Conservation (phyloP, 2,113 vertebrate genomes). For the Thalassoma bifasciatum region DNA sequence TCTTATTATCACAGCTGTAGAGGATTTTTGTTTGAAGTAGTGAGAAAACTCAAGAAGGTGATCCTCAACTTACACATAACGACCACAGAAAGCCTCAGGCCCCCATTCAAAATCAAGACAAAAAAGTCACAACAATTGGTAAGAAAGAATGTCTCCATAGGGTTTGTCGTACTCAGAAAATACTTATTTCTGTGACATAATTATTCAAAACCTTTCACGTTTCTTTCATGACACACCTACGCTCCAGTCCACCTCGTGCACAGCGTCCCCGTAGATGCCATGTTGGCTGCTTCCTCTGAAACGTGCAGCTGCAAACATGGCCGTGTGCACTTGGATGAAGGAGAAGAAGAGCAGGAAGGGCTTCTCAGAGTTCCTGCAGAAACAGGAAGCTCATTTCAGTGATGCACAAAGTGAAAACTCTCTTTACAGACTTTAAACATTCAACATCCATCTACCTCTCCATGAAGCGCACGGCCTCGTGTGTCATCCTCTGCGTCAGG, state of each 20-base stretch:
- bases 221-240: conserved; percentile 82
- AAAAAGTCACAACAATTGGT: too few relatives aligned
- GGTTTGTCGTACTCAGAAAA: too few relatives aligned
- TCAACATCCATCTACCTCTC: conserved; percentile 76
- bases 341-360: conserved; percentile 90
- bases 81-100: too few relatives aligned
- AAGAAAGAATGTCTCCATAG: too few relatives aligned
- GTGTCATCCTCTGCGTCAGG: conserved; percentile 87
- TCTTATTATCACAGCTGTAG: neutral
- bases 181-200: neutral
- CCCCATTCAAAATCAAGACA: too few relatives aligned
- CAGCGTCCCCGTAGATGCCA: conserved; percentile 88
- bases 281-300: conserved; percentile 88
- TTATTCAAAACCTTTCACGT: too few relatives aligned
- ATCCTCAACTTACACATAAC: too few relatives aligned
- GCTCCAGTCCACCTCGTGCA: conserved; percentile 93
- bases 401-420: too few relatives aligned
- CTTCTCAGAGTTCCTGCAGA: conserved; percentile 74
- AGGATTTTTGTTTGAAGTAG: too few relatives aligned
- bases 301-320: conserved; percentile 81
- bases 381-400: neutral
- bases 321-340: conserved; percentile 91
- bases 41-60: too few relatives aligned
- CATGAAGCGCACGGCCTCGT: conserved; percentile 84
- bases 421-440: too few relatives aligned